These are phyloP conservation scores for Parapristionchus giblindavisi DNA, from an alignment of 2,888 invertebrate species.

Conservation along the genomic window DNA sequence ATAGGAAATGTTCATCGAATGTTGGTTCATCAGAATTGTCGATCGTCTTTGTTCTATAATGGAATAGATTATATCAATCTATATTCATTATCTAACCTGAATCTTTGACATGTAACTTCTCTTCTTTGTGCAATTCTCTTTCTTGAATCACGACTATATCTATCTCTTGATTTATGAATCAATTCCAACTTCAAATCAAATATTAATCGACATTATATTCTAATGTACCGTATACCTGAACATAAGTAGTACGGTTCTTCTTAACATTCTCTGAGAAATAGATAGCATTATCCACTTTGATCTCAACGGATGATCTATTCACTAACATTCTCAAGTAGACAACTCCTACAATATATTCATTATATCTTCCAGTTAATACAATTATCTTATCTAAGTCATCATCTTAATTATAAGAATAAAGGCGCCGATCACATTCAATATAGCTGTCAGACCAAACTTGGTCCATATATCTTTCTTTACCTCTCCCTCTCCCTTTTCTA, in stretches of 20 bases:
- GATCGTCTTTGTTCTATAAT: conserved; percentile 3
- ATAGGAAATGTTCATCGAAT: conserved; percentile 2
- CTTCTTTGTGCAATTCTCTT: not conserved
- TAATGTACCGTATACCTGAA: not conserved
- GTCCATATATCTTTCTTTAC: not conserved
- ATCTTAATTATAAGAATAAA: not conserved
- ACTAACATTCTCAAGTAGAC: conserved; percentile 7
- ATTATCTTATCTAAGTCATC: not conserved
- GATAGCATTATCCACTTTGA: conserved; percentile 1
- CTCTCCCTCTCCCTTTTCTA: too few species aligned
- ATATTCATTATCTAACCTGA: not conserved
- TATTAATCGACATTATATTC: not conserved
- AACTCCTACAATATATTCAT: not conserved
- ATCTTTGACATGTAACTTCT: not conserved
- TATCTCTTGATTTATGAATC: conserved; percentile 8
- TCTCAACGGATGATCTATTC: not conserved
- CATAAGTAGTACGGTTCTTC: conserved; percentile 3
- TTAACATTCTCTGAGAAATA: not conserved
- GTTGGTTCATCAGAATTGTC: conserved; percentile 8
- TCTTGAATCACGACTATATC: not conserved
- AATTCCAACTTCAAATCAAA: conserved; percentile 10
- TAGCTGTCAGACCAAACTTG: not conserved
- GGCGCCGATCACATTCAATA: not conserved
- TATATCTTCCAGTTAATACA: not conserved
- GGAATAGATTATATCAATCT: not conserved